Evolutionary conservation across 2,797 vertebrate species (phyloP).

Genomic region (Iguana delicatissima): DNA sequence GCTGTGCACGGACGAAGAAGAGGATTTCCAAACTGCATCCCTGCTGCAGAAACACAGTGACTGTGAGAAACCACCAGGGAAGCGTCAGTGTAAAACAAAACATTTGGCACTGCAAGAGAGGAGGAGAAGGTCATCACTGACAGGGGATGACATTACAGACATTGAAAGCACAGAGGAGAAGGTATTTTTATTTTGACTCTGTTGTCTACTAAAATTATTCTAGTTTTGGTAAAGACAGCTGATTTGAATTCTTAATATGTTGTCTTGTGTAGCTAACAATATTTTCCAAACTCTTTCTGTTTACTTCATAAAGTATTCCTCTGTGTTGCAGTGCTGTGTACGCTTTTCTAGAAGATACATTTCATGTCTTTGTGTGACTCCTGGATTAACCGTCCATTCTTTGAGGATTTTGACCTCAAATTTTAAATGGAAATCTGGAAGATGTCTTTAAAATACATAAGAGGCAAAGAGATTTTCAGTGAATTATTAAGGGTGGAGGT

Average conservation of each 20-base stretch:
- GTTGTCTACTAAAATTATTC: slow-evolving; percentile 53
- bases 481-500: neutral
- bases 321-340: neutral
- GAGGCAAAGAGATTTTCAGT: neutral
- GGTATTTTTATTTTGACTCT: slow-evolving; percentile 80
- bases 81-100: slow-evolving; percentile 99
- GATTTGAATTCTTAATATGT: slow-evolving; percentile 47
- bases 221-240: slow-evolving; percentile 44
- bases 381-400: neutral
- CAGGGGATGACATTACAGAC: slow-evolving; percentile 85
- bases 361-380: neutral
- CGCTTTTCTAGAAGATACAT: neutral
- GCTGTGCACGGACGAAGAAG: slow-evolving; percentile 83
- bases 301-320: neutral
- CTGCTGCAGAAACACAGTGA: slow-evolving; percentile 91
- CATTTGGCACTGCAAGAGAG: slow-evolving; percentile 92
- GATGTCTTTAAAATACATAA: neutral
- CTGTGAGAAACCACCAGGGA: slow-evolving; percentile 97
- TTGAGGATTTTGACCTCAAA: slow-evolving; percentile 13
- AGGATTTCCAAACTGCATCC: slow-evolving; percentile 83
- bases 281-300: neutral
- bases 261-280: neutral
- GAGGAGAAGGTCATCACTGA: slow-evolving; percentile 81
- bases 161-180: slow-evolving; percentile 86
- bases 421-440: slow-evolving; percentile 15